Percentiles rank a stretch among this genome's conserved stretches.
These are phyloP conservation scores for Heliocidaris erythrogramma DNA, from an alignment of 35 echinoderm and acorn worm genomes.

Conservation along the genomic window DNA sequence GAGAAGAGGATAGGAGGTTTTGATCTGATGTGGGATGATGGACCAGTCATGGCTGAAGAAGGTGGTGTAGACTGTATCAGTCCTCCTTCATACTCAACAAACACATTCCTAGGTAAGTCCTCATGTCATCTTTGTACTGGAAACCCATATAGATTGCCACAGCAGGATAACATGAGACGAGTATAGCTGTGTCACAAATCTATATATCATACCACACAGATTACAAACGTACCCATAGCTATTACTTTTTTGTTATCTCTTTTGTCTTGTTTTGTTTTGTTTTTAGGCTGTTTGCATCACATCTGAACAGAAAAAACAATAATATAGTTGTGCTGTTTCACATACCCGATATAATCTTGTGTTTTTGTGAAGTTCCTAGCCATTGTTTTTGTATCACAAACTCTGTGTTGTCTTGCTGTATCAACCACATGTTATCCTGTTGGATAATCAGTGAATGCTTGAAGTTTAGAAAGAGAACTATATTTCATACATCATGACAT, in stretches of 20 bases:
- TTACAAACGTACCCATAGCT: no score
- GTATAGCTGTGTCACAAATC: background rate
- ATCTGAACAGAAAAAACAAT: no score
- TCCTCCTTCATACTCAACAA: slow-evolving; percentile 94
- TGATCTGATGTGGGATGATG: slow-evolving; percentile 99
- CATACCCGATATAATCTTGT: background rate
- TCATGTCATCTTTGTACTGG: background rate
- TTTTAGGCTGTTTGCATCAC: no score
- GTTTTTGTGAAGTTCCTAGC: background rate
- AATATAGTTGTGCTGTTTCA: background rate
- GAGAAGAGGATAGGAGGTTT: slow-evolving; percentile 93
- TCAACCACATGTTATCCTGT: no score
- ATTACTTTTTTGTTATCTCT: no score
- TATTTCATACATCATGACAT: no score
- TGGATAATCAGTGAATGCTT: no score
- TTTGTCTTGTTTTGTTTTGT: no score
- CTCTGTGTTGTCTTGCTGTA: no score
- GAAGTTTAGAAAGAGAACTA: no score
- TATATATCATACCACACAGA: background rate
- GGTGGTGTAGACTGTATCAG: slow-evolving; percentile 92
- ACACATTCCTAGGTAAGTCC: slow-evolving; percentile 93
- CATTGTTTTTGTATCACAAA: no score
- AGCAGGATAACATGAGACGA: background rate
- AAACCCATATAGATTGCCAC: background rate
- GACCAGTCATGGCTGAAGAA: slow-evolving; percentile 92